A percentile compares a stretch with the other conserved stretches of the same genome.
Conservation (phyloP, 2,888 invertebrate genomes). For the Sminthurides aquaticus region DNA sequence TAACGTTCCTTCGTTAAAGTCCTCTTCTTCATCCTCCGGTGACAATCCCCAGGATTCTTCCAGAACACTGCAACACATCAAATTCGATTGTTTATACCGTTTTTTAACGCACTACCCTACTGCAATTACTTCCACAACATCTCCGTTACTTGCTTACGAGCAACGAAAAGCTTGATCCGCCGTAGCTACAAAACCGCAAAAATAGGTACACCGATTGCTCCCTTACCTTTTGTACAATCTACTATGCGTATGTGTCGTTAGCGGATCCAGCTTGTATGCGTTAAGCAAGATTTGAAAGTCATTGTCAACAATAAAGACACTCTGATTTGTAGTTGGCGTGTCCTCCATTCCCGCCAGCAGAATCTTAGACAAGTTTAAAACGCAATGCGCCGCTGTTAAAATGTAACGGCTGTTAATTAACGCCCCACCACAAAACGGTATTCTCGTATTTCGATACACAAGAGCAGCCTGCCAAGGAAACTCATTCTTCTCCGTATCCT, state of each 20-base stretch:
- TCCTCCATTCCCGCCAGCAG: background rate
- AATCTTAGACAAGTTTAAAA: slow-evolving; percentile 15
- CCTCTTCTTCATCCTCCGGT: slow-evolving; percentile 4
- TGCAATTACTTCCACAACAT: background rate
- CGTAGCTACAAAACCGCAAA: background rate
- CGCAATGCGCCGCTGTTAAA: slow-evolving; percentile 17
- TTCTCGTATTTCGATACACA: slow-evolving; percentile 15
- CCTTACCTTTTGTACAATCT: slow-evolving; percentile 11
- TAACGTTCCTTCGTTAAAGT: slow-evolving; percentile 16
- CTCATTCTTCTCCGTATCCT: slow-evolving; percentile 10
- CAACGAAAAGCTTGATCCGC: too few relatives aligned
- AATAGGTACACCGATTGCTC: background rate
- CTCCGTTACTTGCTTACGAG: too few relatives aligned
- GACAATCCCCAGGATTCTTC: slow-evolving; percentile 8
- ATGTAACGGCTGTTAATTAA: slow-evolving; percentile 8
- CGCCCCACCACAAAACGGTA: slow-evolving; percentile 19
- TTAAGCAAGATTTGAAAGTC: slow-evolving; percentile 19
- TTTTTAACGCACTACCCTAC: background rate
- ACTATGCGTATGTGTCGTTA: background rate
- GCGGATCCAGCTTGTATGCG: slow-evolving; percentile 8
- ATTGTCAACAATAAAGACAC: slow-evolving; percentile 5
- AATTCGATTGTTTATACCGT: background rate
- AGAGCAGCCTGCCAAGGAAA: slow-evolving; percentile 19
- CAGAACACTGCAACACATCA: slow-evolving; percentile 6
- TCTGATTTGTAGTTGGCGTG: background rate